Evolutionary conservation across 2,113 vertebrate genomes (phyloP), one percentile per base, ranked within the genome.

Genomic region (Oryzias woworae): DNA sequence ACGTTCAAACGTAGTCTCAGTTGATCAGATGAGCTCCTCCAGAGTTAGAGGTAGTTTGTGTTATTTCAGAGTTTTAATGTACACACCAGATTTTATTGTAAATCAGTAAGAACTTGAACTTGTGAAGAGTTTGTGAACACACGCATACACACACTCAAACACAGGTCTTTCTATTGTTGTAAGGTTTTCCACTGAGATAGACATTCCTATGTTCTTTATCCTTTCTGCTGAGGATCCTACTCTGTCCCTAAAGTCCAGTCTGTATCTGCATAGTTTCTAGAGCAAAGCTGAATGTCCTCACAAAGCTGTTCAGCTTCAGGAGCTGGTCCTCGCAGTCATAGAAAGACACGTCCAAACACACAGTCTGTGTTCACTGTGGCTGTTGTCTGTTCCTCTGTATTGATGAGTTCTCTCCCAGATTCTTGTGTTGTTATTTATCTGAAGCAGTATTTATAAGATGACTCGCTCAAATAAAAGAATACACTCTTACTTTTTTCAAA

Each of bases 61-160:
- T 76, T 65, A 65, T 81, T 78, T 68, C 51, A 78, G 65, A 77
- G 62, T 72, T 82, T 85, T 71, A 82, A 68, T 75, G 71, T 82
- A 75, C 78, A 80, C 57, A 52, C 52, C 69, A 81, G 63, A 85
- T 79, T 77, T 64, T 79, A 77, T 83, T 79, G 80, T 83, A 66
- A 60, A 77, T 54, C 42, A 52, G 66, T 77, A 51, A 66, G 68
- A 65, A 65, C 18, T 77, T 59, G 58, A 74, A 66, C 63, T 73
- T 69, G 69, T 80, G 68, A 76, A 67, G 43, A 48, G 64, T 72
- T 78, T 78, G 77, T 82, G 73, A 69, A 47, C 54, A 59, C 45
- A 24, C 31, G 26, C 49, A 28, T 44, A 24, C 58, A 36, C 24
- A 56, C 58, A 36, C 23, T 20, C 45, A 57, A 42, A 54, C 78